A percentile compares a stretch with the other conserved stretches of the same genome.
These are phyloP conservation scores for Cephalopachus bancanus DNA, from an alignment of 2,797 vertebrate genomes.

Conservation along the genomic window DNA sequence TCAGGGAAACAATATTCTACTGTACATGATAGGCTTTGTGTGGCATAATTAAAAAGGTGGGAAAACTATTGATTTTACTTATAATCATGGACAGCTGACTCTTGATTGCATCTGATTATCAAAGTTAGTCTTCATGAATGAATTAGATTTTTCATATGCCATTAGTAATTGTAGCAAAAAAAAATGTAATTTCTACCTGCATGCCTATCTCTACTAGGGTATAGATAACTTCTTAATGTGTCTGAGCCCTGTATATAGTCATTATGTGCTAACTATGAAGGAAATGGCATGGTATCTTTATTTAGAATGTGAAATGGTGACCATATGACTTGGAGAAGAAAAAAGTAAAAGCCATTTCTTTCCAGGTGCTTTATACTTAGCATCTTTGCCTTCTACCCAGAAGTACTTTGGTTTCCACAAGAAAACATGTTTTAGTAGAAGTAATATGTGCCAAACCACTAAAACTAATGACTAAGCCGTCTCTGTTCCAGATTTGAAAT, in stretches of 20 bases:
- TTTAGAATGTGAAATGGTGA: conserved; percentile 40
- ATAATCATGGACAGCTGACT: neutral
- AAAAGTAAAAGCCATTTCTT: conserved; percentile 62
- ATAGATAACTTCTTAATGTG: neutral
- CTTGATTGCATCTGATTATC: conserved; percentile 8
- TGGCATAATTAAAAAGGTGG: neutral
- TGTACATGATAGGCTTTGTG: neutral
- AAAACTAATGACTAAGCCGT: conserved; percentile 55
- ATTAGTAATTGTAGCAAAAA: neutral
- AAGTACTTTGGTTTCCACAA: conserved; percentile 53
- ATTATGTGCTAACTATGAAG: neutral
- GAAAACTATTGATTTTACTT: conserved; percentile 47
- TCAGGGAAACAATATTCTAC: neutral
- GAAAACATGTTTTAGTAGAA: conserved; percentile 57
- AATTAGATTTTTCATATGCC: conserved; percentile 2
- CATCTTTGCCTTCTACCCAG: conserved; percentile 50
- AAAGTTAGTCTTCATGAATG: conserved; percentile 6
- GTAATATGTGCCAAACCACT: conserved; percentile 36
- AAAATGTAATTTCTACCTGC: neutral
- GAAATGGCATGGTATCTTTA: neutral
- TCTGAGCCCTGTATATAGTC: neutral
- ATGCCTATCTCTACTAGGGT: neutral
- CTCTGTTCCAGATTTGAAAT: conserved; percentile 47
- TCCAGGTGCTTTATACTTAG: conserved; percentile 55
- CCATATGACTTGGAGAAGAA: conserved; percentile 38